Evolutionary conservation across 2,888 invertebrate genomes (phyloP).

Genomic region (Cantharis lateralis): DNA sequence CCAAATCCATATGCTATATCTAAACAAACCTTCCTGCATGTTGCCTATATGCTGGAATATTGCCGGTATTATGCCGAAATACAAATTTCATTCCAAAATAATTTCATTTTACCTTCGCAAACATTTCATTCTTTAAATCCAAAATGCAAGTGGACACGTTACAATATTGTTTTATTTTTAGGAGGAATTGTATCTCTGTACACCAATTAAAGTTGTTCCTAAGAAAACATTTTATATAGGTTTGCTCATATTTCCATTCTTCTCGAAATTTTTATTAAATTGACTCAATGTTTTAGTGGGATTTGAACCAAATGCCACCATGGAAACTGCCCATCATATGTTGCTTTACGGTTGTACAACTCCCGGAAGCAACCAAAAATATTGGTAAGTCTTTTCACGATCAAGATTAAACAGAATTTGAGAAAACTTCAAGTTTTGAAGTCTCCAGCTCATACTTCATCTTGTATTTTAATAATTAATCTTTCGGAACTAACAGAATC

Average conservation of each 20-base stretch:
- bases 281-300: constrained; percentile 68
- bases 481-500: no score
- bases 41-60: neutral
- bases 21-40: neutral
- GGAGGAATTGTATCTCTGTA: constrained; percentile 92
- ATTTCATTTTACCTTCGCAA: neutral
- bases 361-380: constrained; percentile 72
- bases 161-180: constrained; percentile 47
- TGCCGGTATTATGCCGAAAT: neutral
- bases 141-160: neutral
- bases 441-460: no score
- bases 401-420: no score
- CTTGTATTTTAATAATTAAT: no score
- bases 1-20: neutral
- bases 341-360: constrained; percentile 85
- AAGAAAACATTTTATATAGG: constrained; percentile 81
- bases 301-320: constrained; percentile 89
- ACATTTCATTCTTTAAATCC: neutral
- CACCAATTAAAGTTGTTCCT: constrained; percentile 82
- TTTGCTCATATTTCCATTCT: constrained; percentile 51
- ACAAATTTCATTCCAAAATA: neutral
- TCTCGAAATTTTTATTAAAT: neutral
- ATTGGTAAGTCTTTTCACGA: constrained; percentile 64
- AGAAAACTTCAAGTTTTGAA: no score
- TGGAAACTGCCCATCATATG: constrained; percentile 93